Evolutionary conservation across 2,797 vertebrate species (phyloP).

Genomic region (Eulemur mongoz): DNA sequence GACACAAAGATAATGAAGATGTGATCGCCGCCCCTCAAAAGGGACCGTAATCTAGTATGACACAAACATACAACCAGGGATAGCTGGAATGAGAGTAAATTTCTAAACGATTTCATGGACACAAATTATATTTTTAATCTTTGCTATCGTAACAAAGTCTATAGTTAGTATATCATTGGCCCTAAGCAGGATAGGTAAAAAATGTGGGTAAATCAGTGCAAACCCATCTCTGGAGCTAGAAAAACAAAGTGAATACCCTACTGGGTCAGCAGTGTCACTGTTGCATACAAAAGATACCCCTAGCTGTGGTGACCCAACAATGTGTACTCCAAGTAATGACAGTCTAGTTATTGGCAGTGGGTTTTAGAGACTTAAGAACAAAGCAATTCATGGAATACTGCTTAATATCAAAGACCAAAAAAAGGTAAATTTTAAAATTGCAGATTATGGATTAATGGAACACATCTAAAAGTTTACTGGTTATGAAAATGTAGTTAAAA

Average conservation of each 20-base stretch:
- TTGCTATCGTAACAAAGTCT: background rate
- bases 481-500: background rate
- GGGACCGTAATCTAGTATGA: background rate
- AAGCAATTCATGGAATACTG: background rate
- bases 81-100: background rate
- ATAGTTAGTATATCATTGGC: background rate
- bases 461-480: background rate
- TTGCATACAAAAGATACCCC: background rate
- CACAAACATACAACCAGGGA: background rate
- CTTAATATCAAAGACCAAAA: slow-evolving; percentile 12
- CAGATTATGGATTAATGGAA: slow-evolving; percentile 37
- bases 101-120: background rate
- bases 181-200: slow-evolving; percentile 1
- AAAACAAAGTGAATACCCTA: slow-evolving; percentile 27
- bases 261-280: background rate
- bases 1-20: background rate
- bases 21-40: background rate
- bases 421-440: slow-evolving; percentile 9
- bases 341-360: background rate
- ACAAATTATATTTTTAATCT: slow-evolving; percentile 36
- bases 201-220: background rate
- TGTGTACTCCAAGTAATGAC: background rate
- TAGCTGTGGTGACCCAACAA: background rate
- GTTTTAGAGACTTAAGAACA: slow-evolving; percentile 20
- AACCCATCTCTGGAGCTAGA: background rate